phyloP scores from a whole-genome alignment of 2,797 vertebrate genomes.

The Tiaroga cobitis region DNA sequence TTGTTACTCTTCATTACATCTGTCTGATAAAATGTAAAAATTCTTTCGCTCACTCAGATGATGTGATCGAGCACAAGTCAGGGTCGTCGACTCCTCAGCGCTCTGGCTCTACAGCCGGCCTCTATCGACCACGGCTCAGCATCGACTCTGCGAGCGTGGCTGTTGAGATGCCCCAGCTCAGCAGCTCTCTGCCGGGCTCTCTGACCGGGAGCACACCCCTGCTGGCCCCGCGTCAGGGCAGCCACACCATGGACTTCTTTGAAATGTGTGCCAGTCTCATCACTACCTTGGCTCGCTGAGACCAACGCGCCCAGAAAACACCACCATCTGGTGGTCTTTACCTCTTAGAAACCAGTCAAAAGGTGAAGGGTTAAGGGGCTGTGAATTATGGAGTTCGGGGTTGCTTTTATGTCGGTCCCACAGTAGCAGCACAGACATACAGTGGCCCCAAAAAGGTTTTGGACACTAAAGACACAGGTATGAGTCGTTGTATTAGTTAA shows the following conservation, averaged over 20 bases:
- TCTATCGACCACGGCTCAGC: slow-evolving; percentile 90
- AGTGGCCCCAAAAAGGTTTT: neutral
- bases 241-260: slow-evolving; percentile 99
- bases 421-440: neutral
- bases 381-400: slow-evolving; percentile 16
- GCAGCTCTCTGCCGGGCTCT: slow-evolving; percentile 87
- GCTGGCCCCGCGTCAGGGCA: slow-evolving; percentile 86
- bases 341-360: slow-evolving; percentile 32
- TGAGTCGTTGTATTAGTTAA: neutral
- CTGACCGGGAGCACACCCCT: slow-evolving; percentile 81
- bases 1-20: neutral
- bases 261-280: slow-evolving; percentile 99
- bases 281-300: slow-evolving; percentile 93
- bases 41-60: slow-evolving; percentile 75
- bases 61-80: slow-evolving; percentile 89
- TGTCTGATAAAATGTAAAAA: neutral
- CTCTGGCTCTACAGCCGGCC: slow-evolving; percentile 87
- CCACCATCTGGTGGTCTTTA: slow-evolving; percentile 2
- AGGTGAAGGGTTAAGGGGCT: neutral
- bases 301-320: slow-evolving; percentile 1
- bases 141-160: slow-evolving; percentile 84
- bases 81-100: slow-evolving; percentile 94
- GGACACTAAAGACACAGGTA: neutral
- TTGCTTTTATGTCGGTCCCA: neutral
- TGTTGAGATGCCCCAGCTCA: slow-evolving; percentile 81